A percentile compares a stretch with the other conserved stretches of the same genome.
phyloP scores from a whole-genome alignment of 2,888 invertebrate genomes.

The Phyllotreta cruciferae region DNA sequence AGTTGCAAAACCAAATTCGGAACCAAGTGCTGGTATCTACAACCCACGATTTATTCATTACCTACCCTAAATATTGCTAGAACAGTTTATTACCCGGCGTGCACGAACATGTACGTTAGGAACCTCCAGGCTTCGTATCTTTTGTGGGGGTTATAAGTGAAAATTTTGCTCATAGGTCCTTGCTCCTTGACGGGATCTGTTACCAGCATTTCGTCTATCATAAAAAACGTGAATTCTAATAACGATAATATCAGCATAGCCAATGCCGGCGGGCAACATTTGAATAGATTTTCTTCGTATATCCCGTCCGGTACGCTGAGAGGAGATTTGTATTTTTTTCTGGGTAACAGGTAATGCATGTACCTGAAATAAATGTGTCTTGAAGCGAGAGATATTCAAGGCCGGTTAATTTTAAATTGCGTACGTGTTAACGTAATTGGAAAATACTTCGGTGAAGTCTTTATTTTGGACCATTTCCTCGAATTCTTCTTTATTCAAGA shows the following conservation, averaged over 20 bases:
- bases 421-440: constrained; percentile 69
- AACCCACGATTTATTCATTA: constrained; percentile 32
- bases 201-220: constrained; percentile 43
- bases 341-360: constrained; percentile 41
- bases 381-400: neutral
- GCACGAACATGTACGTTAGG: constrained; percentile 94
- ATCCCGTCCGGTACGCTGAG: constrained; percentile 24
- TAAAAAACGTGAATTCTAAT: constrained; percentile 80
- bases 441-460: constrained; percentile 68
- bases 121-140: constrained; percentile 93
- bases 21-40: constrained; percentile 83
- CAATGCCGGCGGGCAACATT: constrained; percentile 84
- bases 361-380: constrained; percentile 36
- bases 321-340: constrained; percentile 1
- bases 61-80: constrained; percentile 1
- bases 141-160: constrained; percentile 88
- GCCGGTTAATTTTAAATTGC: constrained; percentile 47
- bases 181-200: neutral
- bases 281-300: constrained; percentile 85
- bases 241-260: constrained; percentile 90
- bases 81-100: constrained; percentile 74
- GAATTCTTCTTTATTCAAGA: constrained; percentile 74
- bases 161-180: constrained; percentile 61
- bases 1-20: constrained; percentile 93
- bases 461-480: constrained; percentile 70